A percentile compares a stretch with the other conserved stretches of the same genome.
Conservation (phyloP, 2,113 vertebrate genomes). For the Tachysurus vachellii region DNA sequence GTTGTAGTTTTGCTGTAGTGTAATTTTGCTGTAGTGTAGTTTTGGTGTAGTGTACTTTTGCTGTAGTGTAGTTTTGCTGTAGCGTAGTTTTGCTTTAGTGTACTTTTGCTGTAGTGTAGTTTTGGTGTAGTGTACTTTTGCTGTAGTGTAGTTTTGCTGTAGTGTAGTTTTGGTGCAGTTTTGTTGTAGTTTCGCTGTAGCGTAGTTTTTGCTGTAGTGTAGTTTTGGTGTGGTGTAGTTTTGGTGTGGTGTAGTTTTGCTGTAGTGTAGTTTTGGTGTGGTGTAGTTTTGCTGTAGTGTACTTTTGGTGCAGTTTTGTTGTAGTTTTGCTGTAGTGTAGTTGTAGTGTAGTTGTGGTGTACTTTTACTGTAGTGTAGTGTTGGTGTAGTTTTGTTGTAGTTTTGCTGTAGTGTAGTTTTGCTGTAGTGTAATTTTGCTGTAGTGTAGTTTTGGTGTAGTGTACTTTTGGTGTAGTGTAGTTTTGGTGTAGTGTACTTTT, state of each 20-base stretch:
- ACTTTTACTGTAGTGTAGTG: too few species aligned
- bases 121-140: too few species aligned
- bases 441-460: not conserved
- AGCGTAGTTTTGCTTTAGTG: not conserved
- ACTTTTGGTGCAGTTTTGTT: not conserved
- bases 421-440: too few species aligned
- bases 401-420: too few species aligned
- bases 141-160: too few species aligned
- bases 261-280: not conserved
- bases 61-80: not conserved
- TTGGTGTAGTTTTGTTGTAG: too few species aligned
- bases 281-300: not conserved
- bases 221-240: not conserved
- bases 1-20: not conserved
- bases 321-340: too few species aligned
- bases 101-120: not conserved
- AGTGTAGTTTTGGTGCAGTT: not conserved
- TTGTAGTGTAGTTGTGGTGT: too few species aligned
- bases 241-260: not conserved
- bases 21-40: not conserved
- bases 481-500: not conserved
- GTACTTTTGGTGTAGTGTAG: not conserved
- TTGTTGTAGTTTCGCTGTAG: not conserved
- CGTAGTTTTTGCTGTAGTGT: not conserved
- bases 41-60: not conserved